Conservation (phyloP, 1,140 invertebrate species). For the Babylonia areolata region DNA sequence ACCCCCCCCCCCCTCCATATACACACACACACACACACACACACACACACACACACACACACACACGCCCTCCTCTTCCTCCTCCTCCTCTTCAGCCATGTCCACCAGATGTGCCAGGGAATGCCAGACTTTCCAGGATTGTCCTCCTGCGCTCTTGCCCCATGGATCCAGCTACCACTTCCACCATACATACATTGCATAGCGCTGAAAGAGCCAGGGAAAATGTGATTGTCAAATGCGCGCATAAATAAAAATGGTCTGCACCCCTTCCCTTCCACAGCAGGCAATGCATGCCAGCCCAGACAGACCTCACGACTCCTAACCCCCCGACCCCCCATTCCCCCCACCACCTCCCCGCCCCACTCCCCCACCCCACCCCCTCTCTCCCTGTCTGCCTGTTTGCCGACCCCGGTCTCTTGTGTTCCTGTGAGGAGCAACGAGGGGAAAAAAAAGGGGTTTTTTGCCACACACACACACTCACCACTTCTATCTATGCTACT, state of each 20-base stretch:
- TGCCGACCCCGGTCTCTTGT: not conserved
- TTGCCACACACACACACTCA: not conserved
- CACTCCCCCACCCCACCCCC: not conserved
- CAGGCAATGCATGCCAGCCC: not conserved
- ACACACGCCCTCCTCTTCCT: not conserved
- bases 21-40: too few species aligned
- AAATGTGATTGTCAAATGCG: slow-evolving; percentile 38
- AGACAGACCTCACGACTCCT: too few species aligned
- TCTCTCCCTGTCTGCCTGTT: not conserved
- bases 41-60: too few species aligned
- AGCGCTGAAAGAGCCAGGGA: too few species aligned
- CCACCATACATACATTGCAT: too few species aligned
- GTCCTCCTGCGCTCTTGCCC: not conserved
- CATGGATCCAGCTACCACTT: too few species aligned
- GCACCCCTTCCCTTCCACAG: not conserved
- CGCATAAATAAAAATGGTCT: slow-evolving; percentile 29
- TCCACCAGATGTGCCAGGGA: slow-evolving; percentile 33
- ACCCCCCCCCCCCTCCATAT: not conserved
- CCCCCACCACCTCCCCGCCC: not conserved
- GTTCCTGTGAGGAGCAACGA: not conserved
- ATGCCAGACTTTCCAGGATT: not conserved
- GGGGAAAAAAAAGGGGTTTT: too few species aligned
- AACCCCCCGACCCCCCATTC: too few species aligned
- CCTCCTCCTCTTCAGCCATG: not conserved
- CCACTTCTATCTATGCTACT: too few species aligned